phyloP scores from a whole-genome alignment of 2,888 invertebrate species.

The Rhimphoctona megacephalus region DNA sequence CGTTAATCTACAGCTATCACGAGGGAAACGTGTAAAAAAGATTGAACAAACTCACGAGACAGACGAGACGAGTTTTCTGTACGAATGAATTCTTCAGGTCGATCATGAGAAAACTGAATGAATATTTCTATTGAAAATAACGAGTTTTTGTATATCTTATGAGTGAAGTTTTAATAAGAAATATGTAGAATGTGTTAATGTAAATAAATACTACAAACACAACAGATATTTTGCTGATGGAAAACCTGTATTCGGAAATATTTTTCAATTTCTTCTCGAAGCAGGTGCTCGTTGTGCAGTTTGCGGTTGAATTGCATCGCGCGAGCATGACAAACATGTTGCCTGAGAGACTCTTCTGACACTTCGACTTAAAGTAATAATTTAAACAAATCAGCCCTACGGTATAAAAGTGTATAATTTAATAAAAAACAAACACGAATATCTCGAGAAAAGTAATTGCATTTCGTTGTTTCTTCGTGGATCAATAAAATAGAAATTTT shows the following conservation, averaged over 20 bases:
- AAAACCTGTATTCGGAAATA: neutral
- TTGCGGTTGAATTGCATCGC: constrained; percentile 31
- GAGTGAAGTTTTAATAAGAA: constrained; percentile 3
- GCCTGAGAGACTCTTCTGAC: neutral
- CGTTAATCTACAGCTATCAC: neutral
- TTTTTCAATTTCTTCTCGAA: constrained; percentile 3
- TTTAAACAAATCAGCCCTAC: neutral
- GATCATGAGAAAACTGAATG: neutral
- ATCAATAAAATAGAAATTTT: neutral
- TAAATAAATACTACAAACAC: neutral
- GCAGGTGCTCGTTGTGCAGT: constrained; percentile 25
- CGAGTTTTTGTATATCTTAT: neutral
- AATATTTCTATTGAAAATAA: neutral
- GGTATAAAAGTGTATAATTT: neutral
- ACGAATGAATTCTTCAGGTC: neutral
- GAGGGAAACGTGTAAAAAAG: neutral
- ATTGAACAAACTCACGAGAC: neutral
- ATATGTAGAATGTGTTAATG: neutral
- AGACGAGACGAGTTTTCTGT: neutral
- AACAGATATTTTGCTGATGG: constrained; percentile 27
- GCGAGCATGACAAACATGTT: neutral
- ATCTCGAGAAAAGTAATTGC: neutral
- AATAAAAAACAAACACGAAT: neutral
- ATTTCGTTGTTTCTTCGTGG: neutral
- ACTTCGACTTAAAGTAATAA: neutral